Base-by-base conservation (phyloP, 92 coral and sea anemone genomes). In the Epizoanthus scotinus region DNA sequence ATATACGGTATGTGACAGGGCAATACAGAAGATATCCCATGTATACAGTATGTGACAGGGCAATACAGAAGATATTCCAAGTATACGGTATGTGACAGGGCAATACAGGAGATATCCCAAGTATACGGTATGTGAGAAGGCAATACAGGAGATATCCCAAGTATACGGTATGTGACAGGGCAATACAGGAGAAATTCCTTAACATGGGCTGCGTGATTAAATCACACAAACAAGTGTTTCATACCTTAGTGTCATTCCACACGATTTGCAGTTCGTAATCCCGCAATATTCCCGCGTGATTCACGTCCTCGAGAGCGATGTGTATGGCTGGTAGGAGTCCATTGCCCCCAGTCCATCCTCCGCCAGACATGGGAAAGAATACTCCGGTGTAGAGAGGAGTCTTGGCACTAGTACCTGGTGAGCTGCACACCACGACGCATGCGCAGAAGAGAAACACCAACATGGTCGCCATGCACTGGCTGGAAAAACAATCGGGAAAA, bases 161-260 rank as follows among this genome's bases (percentile, higher is more conserved):
- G 40, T 34, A 0, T 34, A 34, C 40, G 40, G 40, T 42, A 42
- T 42, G 13, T 42, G 50, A 42, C 50, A 42, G 13, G 6, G 50
- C 12, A 5, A 42, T 7, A 42, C 0, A 7, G 50, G 50, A 42
- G 50, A 42, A 3, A 9, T 42, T 42, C 13, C 8, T 42, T 42
- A 42, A 13, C 50, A 42, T 42, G 0, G 13, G 10, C 13, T 42
- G 8, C 50, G 0, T 56, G 61, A 18, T 24, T 18, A 4, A 56
- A 65, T 27, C 27, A 34, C 10, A 19, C 2, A 31, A 31, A 13
- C 31, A 25, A 6, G 58, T 21, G 19, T 22, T 59, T 56, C 38
- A 38, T 87, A 90, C 97, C 92, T 62, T 61, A 9, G 97, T 92
- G 84, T 92, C 94, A 78, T 87, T 92, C 97, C 97, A 92, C 3